phyloP scores from a whole-genome alignment of 2,888 invertebrate species.

The Patella depressa region DNA sequence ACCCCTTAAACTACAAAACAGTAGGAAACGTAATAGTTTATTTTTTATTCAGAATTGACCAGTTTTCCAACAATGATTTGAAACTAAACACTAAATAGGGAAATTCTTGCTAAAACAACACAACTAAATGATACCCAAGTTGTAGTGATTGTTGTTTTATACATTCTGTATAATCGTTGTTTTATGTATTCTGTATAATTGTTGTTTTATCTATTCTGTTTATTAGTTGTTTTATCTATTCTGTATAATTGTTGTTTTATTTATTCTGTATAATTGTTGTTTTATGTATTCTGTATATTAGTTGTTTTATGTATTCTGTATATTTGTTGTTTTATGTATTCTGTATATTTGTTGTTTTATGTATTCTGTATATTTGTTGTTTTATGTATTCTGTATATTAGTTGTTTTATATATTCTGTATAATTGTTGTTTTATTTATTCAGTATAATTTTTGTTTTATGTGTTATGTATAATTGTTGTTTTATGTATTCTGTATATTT shows the following conservation, averaged over 20 bases:
- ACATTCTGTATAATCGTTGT: background rate
- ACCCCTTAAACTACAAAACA: no score
- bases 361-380: background rate
- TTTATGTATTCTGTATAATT: background rate
- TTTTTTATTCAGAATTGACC: no score
- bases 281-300: background rate
- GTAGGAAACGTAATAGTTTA: background rate
- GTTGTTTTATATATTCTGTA: background rate
- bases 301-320: background rate
- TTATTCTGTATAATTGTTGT: background rate
- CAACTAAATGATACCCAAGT: background rate
- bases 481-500: background rate
- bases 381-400: background rate
- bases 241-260: background rate
- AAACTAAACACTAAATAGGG: no score
- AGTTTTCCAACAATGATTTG: no score
- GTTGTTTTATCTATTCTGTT: background rate
- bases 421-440: background rate
- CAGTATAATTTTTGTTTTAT: background rate
- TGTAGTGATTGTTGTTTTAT: background rate
- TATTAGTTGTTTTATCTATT: background rate
- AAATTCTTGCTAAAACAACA: no score
- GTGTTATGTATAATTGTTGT: background rate
- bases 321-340: background rate
- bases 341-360: background rate